Evolutionary conservation across 2,797 vertebrate species (phyloP), one percentile per base, ranked within the genome.

Genomic region (Gila robusta): DNA sequence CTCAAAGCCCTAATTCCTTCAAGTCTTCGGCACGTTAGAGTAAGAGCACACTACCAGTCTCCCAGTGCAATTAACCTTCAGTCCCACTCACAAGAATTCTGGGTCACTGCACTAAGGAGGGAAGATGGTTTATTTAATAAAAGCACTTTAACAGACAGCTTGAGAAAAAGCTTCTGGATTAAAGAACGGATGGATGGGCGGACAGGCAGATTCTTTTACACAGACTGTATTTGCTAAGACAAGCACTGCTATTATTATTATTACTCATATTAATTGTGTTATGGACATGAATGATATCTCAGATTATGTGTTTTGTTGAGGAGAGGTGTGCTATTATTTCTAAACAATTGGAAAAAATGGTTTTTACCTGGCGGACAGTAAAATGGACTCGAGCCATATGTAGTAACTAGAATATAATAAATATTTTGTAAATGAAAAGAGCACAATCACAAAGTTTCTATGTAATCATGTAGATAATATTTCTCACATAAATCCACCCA

Each of bases 41-140:
- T 86, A 76, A 82, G 70, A 83, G 56, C 81, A 81, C 73, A 87
- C 90, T 83, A 73, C 28, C 86, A 81, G 39, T 67, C 70, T 85
- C 88, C 73, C 83, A 26, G 52, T 85, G 78, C 83, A 92, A 89
- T 92, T 91, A 93, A 90, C 89, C 80, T 83, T 59, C 71, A 86
- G 82, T 82, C 84, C 79, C 56, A 83, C 49, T 87, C 78, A 28
- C 62, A 32, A 41, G 89, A 41, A 37, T 79, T 81, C 78, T 85
- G 49, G 87, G 47, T 59, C 90, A 87, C 52, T 44, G 88, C 28
- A 66, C 89, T 39, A 28, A 64, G 37, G 74, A 87, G 41, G 59
- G 70, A 81, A 54, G 73, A 16, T 82, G 85, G 54, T 82, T 28
- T 86, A 87, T 88, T 91, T 80, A 79, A 87, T 87, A 86, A 90